Evolutionary conservation across 2,113 vertebrate genomes (phyloP).

Genomic region (Boulengeromyrus knoepffleri): DNA sequence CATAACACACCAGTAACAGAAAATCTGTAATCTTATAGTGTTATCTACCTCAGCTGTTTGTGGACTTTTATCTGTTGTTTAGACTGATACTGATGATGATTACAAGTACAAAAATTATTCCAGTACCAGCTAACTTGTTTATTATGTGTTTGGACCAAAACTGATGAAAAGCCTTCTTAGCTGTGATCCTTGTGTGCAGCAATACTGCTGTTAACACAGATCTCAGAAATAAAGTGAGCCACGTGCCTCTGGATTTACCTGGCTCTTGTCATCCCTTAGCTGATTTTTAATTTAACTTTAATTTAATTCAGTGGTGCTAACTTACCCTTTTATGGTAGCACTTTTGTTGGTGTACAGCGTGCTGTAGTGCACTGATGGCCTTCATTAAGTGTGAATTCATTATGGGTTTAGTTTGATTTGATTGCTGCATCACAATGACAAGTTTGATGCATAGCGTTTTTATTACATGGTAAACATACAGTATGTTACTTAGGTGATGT

Average conservation of each 20-base stretch:
- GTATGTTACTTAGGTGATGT: background rate
- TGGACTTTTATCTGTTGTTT: background rate
- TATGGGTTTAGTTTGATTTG: background rate
- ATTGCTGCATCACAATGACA: background rate
- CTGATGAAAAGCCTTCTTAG: background rate
- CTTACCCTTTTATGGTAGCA: background rate
- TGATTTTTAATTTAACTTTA: background rate
- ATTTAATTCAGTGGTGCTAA: background rate
- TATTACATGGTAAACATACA: background rate
- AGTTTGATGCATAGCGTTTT: background rate
- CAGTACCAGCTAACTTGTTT: background rate
- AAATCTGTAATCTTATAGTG: background rate
- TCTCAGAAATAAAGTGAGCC: background rate
- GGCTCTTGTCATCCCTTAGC: background rate
- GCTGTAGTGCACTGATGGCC: background rate
- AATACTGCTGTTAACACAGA: background rate
- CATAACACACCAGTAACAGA: background rate
- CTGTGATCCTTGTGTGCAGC: background rate
- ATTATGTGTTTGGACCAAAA: background rate
- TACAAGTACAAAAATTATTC: background rate
- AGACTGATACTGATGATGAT: background rate
- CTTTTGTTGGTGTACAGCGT: background rate
- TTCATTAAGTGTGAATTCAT: background rate
- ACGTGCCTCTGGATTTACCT: background rate
- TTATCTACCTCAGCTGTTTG: background rate